Conservation (phyloP, 2,888 invertebrate genomes). For the Platycnemis pennipes region DNA sequence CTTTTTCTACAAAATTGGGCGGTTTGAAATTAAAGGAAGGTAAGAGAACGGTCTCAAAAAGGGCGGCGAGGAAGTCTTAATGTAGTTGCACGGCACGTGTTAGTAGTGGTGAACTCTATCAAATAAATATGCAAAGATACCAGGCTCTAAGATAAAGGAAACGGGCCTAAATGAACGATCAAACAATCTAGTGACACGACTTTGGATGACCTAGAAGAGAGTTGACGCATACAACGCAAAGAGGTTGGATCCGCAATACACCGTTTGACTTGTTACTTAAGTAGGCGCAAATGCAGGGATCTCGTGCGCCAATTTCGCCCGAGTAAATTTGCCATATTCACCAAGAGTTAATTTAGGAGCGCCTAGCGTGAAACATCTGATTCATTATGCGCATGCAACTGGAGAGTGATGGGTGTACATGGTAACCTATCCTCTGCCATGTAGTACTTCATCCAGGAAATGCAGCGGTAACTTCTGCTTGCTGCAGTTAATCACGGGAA, state of each 20-base stretch:
- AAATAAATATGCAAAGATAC: too few relatives aligned
- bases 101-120: too few relatives aligned
- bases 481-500: not conserved
- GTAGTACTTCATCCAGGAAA: not conserved
- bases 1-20: too few relatives aligned
- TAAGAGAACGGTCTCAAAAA: too few relatives aligned
- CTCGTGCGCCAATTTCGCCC: not conserved
- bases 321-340: slow-evolving; percentile 8
- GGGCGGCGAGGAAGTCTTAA: too few relatives aligned
- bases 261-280: not conserved
- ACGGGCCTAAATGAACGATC: too few relatives aligned
- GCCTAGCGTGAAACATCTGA: not conserved
- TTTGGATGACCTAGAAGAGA: too few relatives aligned
- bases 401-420: not conserved
- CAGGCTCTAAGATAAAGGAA: too few relatives aligned
- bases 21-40: too few relatives aligned
- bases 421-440: not conserved
- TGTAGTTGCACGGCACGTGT: too few relatives aligned
- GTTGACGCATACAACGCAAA: not conserved
- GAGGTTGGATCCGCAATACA: not conserved
- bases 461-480: not conserved
- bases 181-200: too few relatives aligned
- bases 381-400: not conserved
- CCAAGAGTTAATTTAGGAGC: slow-evolving; percentile 3
- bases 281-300: not conserved